These are phyloP conservation scores for Thereva nobilitata DNA, from an alignment of 2,888 invertebrate species.

Conservation along the genomic window DNA sequence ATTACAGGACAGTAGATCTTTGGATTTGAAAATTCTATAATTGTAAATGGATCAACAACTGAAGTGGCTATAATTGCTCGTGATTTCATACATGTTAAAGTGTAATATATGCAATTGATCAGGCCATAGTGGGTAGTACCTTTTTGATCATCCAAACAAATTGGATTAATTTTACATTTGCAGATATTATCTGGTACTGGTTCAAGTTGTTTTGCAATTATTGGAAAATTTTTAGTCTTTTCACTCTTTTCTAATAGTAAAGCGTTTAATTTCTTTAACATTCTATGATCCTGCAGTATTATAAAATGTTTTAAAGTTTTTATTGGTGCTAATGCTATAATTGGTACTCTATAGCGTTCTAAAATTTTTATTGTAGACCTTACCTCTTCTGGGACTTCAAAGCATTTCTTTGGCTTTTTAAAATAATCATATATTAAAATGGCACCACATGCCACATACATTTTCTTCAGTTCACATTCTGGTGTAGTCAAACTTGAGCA, in stretches of 20 bases:
- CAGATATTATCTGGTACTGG: constrained; percentile 48
- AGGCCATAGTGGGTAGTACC: constrained; percentile 6
- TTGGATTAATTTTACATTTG: constrained; percentile 31
- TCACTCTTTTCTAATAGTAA: constrained; percentile 55
- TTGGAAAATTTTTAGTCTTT: constrained; percentile 53
- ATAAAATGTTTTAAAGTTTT: constrained; percentile 54
- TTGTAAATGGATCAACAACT: constrained; percentile 44
- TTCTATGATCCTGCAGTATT: constrained; percentile 50
- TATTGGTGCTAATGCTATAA: constrained; percentile 53
- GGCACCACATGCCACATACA: constrained; percentile 51
- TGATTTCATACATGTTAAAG: constrained; percentile 53
- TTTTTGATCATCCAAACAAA: background rate
- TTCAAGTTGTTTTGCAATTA: constrained; percentile 54
- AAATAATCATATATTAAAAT: constrained; percentile 52
- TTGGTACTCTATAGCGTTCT: constrained; percentile 49
- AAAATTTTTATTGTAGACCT: constrained; percentile 45
- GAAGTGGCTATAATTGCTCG: constrained; percentile 51
- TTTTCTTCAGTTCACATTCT: constrained; percentile 50
- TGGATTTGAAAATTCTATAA: constrained; percentile 49
- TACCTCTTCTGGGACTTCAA: constrained; percentile 43
- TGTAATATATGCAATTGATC: constrained; percentile 51
- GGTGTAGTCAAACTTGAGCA: constrained; percentile 48
- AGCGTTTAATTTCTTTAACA: constrained; percentile 51
- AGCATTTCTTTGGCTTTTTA: constrained; percentile 2
- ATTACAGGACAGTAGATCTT: constrained; percentile 57